Percentiles rank a stretch among this genome's conserved stretches.
Evolutionary conservation across 2,797 vertebrate genomes (phyloP).

Genomic region (Aplochiton taeniatus): DNA sequence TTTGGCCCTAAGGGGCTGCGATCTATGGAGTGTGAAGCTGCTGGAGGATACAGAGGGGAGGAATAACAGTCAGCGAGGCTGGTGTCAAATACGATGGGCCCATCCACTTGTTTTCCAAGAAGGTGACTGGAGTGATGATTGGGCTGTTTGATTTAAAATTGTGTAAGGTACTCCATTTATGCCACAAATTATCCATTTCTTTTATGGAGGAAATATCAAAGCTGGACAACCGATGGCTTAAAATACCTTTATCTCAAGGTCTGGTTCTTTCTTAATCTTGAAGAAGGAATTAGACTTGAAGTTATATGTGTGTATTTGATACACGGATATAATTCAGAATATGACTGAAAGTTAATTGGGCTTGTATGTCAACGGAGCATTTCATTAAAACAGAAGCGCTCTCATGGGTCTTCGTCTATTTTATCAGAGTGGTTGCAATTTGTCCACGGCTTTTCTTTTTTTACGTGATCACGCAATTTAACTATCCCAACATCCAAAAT

Average conservation of each 20-base stretch:
- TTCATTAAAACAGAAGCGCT: slow-evolving; percentile 33
- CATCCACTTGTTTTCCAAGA: not conserved
- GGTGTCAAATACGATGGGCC: not conserved
- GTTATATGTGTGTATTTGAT: too few species aligned
- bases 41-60: not conserved
- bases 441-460: slow-evolving; percentile 42
- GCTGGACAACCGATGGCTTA: too few species aligned
- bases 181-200: too few species aligned
- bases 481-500: slow-evolving; percentile 9
- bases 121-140: not conserved
- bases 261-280: too few species aligned
- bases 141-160: too few species aligned
- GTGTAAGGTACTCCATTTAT: too few species aligned
- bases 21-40: slow-evolving; percentile 60
- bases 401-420: slow-evolving; percentile 43
- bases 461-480: slow-evolving; percentile 11
- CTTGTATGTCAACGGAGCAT: not conserved
- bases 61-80: not conserved
- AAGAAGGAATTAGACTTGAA: too few species aligned
- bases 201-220: too few species aligned
- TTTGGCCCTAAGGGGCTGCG: slow-evolving; percentile 49
- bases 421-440: slow-evolving; percentile 50
- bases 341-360: not conserved
- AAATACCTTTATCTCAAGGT: too few species aligned
- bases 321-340: too few species aligned